Base-by-base conservation (phyloP, 2,888 invertebrate genomes). In the Aphidoletes aphidimyza region DNA sequence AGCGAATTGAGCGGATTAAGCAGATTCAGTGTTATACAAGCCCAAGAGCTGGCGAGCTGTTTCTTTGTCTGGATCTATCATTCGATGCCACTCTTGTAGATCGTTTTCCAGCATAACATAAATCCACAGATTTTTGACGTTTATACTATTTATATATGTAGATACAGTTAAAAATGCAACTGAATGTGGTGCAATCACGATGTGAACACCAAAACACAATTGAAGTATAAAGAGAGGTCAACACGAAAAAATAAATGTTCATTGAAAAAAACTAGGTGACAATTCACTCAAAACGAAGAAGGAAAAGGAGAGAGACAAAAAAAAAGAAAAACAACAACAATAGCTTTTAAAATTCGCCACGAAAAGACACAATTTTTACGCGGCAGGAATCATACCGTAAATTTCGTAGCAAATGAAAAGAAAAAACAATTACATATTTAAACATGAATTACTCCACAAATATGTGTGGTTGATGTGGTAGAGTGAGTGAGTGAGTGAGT, bases 351-450 rank as follows among this genome's bases (percentile, higher is more conserved):
- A 47, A 47, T 47, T 17, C 47, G n/a, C n/a, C 42, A 42, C 42
- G 14, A 42, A 42, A 6, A 42, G 8, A 42, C 42, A 42, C 42
- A 42, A 42, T 9, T 9, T 9, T 6, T 14, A 42, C 26, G 26
- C 26, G 11, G 54, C 26, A 26, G 54, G 3, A 54, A 54, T 54
- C 54, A 54, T 54, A 22, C 5, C 54, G 26, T 54, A 22, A 54
- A 22, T 54, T 54, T n/a, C 22, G 11, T 2, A 22, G 26, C n/a
- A 9, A 69, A 22, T 54, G 69, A 5, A 42, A 42, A 42, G 34
- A 34, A 30, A 14, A 69, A 69, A 69, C 69, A 69, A 69, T 69
- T 69, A 69, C 69, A 69, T 69, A 69, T 69, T 30, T 69, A 30
- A 9, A 69, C 54, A 54, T 14, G 34, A 69, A 69, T n/a, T 19